phyloP scores from a whole-genome alignment of 2,797 vertebrate genomes.

The Manis pentadactyla region DNA sequence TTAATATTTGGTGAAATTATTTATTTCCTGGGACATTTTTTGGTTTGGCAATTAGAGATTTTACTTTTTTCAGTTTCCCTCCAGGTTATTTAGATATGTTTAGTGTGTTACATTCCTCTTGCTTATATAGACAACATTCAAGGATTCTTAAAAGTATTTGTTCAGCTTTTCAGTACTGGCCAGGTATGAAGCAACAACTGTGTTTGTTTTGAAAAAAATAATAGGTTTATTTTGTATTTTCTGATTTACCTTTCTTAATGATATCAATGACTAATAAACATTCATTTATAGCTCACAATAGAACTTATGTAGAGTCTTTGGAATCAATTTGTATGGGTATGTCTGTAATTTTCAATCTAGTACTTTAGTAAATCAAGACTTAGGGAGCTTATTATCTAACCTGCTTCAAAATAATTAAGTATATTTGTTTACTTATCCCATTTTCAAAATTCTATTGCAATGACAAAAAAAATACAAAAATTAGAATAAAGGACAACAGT shows the following conservation, averaged over 20 bases:
- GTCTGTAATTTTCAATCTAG: not conserved
- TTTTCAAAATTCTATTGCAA: not conserved
- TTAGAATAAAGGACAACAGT: not conserved
- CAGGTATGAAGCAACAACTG: conserved; percentile 87
- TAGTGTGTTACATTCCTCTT: conserved; percentile 87
- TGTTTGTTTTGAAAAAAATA: conserved; percentile 3
- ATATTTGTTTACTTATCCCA: conserved; percentile 20
- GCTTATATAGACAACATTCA: conserved; percentile 88
- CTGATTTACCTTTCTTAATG: conserved; percentile 42
- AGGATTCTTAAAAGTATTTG: conserved; percentile 90
- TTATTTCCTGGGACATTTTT: conserved; percentile 6
- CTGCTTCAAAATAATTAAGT: conserved; percentile 11
- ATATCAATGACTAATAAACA: not conserved
- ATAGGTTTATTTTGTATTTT: not conserved
- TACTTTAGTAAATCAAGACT: not conserved
- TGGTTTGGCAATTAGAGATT: not conserved
- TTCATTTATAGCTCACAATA: not conserved
- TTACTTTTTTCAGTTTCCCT: conserved; percentile 61
- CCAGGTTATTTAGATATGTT: conserved; percentile 91
- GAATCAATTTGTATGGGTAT: not conserved
- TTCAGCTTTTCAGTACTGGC: conserved; percentile 91
- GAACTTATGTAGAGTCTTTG: not conserved
- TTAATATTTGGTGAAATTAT: conserved; percentile 37
- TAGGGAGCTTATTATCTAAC: not conserved
- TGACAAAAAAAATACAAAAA: not conserved